These are phyloP conservation scores for Hoplodrina ambigua DNA, from an alignment of 2,888 invertebrate genomes.

Conservation along the genomic window DNA sequence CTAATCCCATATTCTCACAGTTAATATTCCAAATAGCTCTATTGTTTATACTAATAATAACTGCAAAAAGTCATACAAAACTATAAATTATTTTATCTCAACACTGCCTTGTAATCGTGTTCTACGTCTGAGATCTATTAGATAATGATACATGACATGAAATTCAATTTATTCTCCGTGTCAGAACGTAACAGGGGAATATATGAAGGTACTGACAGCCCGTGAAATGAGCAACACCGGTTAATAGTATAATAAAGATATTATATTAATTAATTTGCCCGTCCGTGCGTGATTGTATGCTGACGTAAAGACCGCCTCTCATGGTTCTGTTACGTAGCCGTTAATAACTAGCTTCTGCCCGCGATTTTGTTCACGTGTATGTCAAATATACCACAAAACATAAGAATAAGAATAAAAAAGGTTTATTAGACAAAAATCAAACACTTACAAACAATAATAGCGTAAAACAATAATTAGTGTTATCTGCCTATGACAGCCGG, in stretches of 20 bases:
- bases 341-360: neutral
- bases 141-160: slow-evolving; percentile 57
- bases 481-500: no score
- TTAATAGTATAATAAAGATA: slow-evolving; percentile 47
- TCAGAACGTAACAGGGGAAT: slow-evolving; percentile 25
- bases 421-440: no score
- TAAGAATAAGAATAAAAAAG: no score
- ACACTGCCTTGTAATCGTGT: slow-evolving; percentile 36
- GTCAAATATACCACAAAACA: no score
- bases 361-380: no score
- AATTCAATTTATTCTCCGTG: slow-evolving; percentile 56
- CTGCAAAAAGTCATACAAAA: slow-evolving; percentile 48
- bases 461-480: no score
- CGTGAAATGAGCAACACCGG: slow-evolving; percentile 60
- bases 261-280: slow-evolving; percentile 39
- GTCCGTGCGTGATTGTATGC: slow-evolving; percentile 14
- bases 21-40: slow-evolving; percentile 47
- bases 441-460: no score
- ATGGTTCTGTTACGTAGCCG: neutral
- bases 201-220: slow-evolving; percentile 52
- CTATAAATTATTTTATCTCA: slow-evolving; percentile 53
- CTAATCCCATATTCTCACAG: slow-evolving; percentile 42
- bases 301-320: slow-evolving; percentile 2
- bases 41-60: slow-evolving; percentile 55
- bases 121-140: slow-evolving; percentile 51